phyloP scores from a whole-genome alignment of 2,113 vertebrate species.

The Triplophysa siluroides region DNA sequence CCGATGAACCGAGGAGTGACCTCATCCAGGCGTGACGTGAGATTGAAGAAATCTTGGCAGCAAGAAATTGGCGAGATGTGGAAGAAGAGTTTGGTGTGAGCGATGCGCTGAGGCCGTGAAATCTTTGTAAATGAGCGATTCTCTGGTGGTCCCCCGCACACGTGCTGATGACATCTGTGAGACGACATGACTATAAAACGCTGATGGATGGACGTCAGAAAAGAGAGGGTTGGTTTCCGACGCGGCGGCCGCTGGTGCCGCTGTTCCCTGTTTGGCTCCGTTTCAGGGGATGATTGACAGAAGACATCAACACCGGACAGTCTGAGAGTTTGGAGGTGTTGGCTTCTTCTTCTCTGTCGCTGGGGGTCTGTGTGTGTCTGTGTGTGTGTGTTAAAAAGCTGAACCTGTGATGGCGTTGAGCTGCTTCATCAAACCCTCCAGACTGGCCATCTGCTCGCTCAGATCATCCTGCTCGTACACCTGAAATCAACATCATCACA shows the following conservation, averaged over 20 bases:
- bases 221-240: background rate
- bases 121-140: too few species aligned
- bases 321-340: conserved; percentile 30
- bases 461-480: conserved; percentile 95
- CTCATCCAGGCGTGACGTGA: background rate
- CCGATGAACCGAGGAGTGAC: background rate
- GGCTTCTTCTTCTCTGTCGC: conserved; percentile 13
- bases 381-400: conserved; percentile 80
- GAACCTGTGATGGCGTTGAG: conserved; percentile 97
- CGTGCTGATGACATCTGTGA: background rate
- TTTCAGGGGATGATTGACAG: conserved; percentile 6
- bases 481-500: conserved; percentile 63
- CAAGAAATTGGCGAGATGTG: background rate
- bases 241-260: background rate
- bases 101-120: background rate
- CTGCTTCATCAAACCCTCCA: conserved; percentile 97
- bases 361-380: background rate
- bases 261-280: background rate
- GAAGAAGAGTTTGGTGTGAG: background rate
- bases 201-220: background rate
- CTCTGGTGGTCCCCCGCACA: too few species aligned
- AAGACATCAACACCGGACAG: conserved; percentile 25
- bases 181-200: background rate
- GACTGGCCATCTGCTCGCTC: conserved; percentile 96
- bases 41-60: conserved; percentile 8